Evolutionary conservation across 2,113 vertebrate species (phyloP).

Genomic region (Probosciger aterrimus): DNA sequence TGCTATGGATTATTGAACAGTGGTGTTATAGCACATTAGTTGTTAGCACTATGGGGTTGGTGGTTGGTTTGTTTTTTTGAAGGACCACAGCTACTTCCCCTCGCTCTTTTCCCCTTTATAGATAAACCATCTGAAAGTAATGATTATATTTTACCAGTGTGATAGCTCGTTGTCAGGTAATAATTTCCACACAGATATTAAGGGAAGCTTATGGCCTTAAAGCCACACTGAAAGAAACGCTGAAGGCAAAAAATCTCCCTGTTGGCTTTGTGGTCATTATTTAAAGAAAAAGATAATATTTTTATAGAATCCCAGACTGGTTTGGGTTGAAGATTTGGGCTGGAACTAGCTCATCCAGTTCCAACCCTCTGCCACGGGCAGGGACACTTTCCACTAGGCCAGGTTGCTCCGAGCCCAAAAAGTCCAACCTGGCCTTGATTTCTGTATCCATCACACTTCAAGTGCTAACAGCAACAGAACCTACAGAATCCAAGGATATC

Average conservation of each 20-base stretch:
- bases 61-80: not conserved
- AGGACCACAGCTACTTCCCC: not conserved
- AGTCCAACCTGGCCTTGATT: not conserved
- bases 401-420: not conserved
- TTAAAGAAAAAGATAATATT: not conserved
- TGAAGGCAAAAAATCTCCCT: not conserved
- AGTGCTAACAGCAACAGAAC: not conserved
- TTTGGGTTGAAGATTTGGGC: not conserved
- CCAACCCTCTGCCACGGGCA: not conserved
- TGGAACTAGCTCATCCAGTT: not conserved
- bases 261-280: not conserved
- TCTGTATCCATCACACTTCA: not conserved
- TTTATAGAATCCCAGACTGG: not conserved
- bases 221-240: not conserved
- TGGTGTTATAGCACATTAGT: not conserved
- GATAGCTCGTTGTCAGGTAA: not conserved
- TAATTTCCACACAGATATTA: not conserved
- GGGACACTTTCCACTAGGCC: not conserved
- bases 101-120: not conserved
- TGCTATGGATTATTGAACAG: not conserved
- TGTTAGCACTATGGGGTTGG: not conserved
- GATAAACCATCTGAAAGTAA: not conserved
- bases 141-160: not conserved
- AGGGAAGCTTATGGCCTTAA: not conserved
- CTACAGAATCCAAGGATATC: not conserved